Conservation (phyloP, 2,113 vertebrate genomes). For the Spilogale gracilis region DNA sequence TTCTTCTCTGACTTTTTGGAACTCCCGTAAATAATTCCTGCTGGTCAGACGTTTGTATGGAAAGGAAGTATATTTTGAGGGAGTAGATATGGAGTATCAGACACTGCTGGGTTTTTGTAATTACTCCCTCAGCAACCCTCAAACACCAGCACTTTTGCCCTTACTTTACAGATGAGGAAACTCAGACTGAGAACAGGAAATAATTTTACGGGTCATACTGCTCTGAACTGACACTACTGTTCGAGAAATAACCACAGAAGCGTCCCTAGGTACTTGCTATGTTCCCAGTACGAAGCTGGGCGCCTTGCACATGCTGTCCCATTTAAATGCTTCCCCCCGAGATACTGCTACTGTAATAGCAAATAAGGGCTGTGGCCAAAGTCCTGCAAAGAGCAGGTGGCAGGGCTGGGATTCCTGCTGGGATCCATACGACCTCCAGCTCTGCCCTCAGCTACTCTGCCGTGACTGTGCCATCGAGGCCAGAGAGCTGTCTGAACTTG, state of each 20-base stretch:
- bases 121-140: neutral
- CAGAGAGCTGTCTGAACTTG: neutral
- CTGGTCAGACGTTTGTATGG: neutral
- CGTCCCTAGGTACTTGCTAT: neutral
- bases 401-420: neutral
- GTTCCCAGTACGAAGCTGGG: neutral
- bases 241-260: neutral
- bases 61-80: neutral
- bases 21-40: neutral
- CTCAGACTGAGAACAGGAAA: neutral
- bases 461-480: too few relatives aligned
- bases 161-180: neutral
- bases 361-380: neutral
- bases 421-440: neutral
- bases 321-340: neutral
- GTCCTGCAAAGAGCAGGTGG: neutral
- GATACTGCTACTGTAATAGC: neutral
- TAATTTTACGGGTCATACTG: neutral
- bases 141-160: neutral
- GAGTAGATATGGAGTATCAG: neutral
- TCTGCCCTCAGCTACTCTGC: too few relatives aligned
- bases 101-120: neutral
- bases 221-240: neutral
- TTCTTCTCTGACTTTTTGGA: neutral
- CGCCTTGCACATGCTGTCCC: rapidly evolving